phyloP scores from a whole-genome alignment of 2,113 vertebrate species.

The Zapus hudsonius region DNA sequence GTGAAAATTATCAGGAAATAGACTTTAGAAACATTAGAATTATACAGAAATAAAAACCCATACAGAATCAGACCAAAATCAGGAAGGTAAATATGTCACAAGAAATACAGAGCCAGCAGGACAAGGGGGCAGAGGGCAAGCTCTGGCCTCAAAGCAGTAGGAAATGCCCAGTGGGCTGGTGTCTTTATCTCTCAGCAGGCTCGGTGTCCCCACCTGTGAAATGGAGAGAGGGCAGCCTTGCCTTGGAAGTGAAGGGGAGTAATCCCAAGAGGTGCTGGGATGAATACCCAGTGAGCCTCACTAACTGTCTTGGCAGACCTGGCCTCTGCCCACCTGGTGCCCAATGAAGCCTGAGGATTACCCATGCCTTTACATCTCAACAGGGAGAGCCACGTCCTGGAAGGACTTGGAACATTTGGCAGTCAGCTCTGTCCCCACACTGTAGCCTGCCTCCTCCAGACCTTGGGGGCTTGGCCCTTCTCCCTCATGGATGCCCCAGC shows the following conservation, averaged over 20 bases:
- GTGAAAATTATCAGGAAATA: no score
- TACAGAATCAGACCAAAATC: slow-evolving; percentile 46
- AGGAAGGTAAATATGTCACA: neutral
- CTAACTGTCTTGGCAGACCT: neutral
- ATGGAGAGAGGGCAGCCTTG: accelerated
- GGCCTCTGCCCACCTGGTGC: neutral
- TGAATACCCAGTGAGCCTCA: accelerated
- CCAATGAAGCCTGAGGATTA: neutral
- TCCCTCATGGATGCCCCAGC: neutral
- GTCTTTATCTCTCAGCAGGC: neutral
- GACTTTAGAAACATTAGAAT: no score
- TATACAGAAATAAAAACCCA: slow-evolving; percentile 11
- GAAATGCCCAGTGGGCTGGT: neutral
- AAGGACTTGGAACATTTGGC: neutral
- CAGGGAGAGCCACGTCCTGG: neutral
- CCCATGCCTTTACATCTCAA: neutral
- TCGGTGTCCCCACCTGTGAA: neutral
- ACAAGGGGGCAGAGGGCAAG: accelerated
- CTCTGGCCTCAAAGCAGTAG: accelerated
- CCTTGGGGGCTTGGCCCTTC: neutral
- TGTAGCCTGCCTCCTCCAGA: neutral
- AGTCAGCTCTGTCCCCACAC: neutral
- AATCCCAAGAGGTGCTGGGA: accelerated
- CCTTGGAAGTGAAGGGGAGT: accelerated
- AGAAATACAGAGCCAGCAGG: neutral